Evolutionary conservation across 2,113 vertebrate genomes (phyloP), one percentile per base, ranked within the genome.

Genomic region (Mionectes macconnelli): DNA sequence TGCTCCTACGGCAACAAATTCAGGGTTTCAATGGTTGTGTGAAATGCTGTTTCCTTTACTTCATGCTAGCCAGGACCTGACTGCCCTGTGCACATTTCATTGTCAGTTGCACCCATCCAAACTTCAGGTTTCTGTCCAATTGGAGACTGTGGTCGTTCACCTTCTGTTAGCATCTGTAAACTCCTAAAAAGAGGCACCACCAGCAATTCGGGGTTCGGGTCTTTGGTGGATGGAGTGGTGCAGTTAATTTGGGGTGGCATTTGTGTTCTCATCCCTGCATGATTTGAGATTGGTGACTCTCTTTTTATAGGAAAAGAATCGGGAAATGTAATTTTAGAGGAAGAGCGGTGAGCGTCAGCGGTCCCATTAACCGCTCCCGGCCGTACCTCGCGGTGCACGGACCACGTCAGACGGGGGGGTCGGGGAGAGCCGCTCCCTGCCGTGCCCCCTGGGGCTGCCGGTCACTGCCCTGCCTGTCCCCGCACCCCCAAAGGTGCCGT

Each of bases 351-450:
- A 42, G 30, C 40, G 14, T 8, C 53, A 12, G 4, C 9, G 5
- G 20, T 24, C 5, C 6, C 52, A 2, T 23, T 45, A 16, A 3
- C 28, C 15, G 27, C 92, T 63, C 44, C 86, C n/a, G 14, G 55
- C 70, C 69, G 56, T 7, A 56, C 62, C 68, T 89, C 60, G 76
- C 5, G 47, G 80, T 49, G 82, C 37, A 44, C 60, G 11, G 22
- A 33, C 53, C 42, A 3, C 3, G 47, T 18, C 77, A 18, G 28
- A 2, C 20, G 1, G 12, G 39, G 5, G 9, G 21, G 1, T 5
- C 25, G 23, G 39, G 31, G 12, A 8, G 6, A 49, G 57, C 31
- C 47, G 31, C 72, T 64, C 35, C 30, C 45, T 20, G 67, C 17
- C 78, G 3, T 8, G 52, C 87, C 72, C 85, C 52, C 74, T 25